These are phyloP conservation scores for Carassius gibelio DNA, from an alignment of 2,113 vertebrate genomes.

Conservation along the genomic window DNA sequence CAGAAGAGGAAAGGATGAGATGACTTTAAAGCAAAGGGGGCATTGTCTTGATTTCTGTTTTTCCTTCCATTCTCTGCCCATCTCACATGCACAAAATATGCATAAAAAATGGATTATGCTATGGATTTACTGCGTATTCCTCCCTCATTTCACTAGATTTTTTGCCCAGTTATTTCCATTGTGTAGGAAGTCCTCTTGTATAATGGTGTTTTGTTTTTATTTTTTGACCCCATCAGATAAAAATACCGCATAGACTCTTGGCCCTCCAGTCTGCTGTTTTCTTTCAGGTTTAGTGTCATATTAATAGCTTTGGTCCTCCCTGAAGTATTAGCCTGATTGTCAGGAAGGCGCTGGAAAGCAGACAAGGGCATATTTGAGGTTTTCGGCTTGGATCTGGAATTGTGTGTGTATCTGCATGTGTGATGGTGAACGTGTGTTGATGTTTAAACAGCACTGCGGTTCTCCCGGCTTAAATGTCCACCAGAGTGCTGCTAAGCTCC, in stretches of 20 bases:
- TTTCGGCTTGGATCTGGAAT: constrained; percentile 35
- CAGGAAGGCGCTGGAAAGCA: constrained; percentile 42
- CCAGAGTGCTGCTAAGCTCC: background rate
- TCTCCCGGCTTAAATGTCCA: background rate
- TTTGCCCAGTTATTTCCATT: constrained; percentile 20
- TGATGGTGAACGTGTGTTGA: constrained; percentile 15
- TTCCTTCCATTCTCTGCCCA: background rate
- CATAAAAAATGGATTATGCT: background rate
- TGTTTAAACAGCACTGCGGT: constrained; percentile 26
- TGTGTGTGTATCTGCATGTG: constrained; percentile 19
- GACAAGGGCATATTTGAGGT: constrained; percentile 52
- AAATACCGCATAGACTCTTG: constrained; percentile 44
- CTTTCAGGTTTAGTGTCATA: constrained; percentile 49
- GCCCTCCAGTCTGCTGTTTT: constrained; percentile 45
- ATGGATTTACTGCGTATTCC: constrained; percentile 30
- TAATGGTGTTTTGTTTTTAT: constrained; percentile 43
- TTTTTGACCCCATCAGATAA: constrained; percentile 49
- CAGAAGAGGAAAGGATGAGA: background rate
- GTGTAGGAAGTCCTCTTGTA: constrained; percentile 35
- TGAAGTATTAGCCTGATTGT: constrained; percentile 47
- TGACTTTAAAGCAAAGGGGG: background rate
- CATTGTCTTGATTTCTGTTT: constrained; percentile 24
- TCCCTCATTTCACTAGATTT: constrained; percentile 27
- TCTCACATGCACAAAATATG: background rate
- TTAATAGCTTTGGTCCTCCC: constrained; percentile 50